These are phyloP conservation scores for Nomada goodeniana DNA, from an alignment of 2,888 invertebrate species.

Conservation along the genomic window DNA sequence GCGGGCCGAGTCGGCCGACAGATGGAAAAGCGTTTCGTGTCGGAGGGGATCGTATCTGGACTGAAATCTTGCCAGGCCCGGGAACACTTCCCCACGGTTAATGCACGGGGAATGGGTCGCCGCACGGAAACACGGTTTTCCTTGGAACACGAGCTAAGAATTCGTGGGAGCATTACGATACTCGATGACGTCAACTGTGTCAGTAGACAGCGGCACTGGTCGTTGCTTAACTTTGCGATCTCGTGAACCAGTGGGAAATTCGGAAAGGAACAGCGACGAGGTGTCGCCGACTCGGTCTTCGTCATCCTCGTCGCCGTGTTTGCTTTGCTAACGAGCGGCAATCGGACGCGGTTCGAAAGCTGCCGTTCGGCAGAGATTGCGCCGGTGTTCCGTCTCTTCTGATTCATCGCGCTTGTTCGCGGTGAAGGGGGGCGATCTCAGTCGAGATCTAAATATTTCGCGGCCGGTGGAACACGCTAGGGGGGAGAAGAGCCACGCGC, in stretches of 20 bases:
- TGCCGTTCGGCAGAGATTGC: too few species aligned
- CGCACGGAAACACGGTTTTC: conserved; percentile 47
- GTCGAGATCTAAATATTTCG: conserved; percentile 37
- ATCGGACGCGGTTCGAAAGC: background rate
- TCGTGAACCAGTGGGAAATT: background rate
- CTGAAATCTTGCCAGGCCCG: conserved; percentile 51
- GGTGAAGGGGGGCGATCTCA: background rate
- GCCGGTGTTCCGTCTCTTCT: background rate
- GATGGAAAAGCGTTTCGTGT: conserved; percentile 57
- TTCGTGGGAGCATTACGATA: conserved; percentile 57
- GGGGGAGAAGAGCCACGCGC: conserved; percentile 19
- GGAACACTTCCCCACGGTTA: conserved; percentile 54
- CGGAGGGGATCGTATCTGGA: conserved; percentile 29
- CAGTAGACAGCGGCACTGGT: conserved; percentile 16
- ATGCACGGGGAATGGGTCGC: conserved; percentile 55
- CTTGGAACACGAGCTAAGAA: conserved; percentile 53
- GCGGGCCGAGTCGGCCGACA: conserved; percentile 30
- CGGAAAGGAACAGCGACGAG: background rate
- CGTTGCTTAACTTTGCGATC: conserved; percentile 30
- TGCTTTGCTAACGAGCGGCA: background rate
- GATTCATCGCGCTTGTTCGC: background rate
- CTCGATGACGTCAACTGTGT: conserved; percentile 51
- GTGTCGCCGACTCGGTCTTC: background rate
- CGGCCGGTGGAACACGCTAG: background rate
- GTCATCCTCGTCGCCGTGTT: background rate